Evolutionary conservation across 2,888 invertebrate species (phyloP).

Genomic region (Tiliacea citrago): DNA sequence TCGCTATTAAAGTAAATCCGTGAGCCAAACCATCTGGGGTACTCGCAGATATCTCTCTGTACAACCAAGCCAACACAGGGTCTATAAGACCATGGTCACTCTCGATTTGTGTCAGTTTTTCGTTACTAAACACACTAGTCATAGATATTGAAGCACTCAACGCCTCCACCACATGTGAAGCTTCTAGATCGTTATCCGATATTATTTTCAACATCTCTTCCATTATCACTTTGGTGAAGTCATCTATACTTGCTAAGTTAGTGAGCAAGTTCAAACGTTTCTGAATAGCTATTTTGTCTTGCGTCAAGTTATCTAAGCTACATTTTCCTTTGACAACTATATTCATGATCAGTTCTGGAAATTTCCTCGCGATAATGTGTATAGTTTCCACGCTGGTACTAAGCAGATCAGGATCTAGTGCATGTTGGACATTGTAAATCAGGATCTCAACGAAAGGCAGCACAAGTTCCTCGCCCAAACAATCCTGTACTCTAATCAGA

Average conservation of each 20-base stretch:
- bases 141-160: constrained; percentile 80
- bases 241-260: constrained; percentile 85
- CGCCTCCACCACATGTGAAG: constrained; percentile 80
- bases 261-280: constrained; percentile 86
- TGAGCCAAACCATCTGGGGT: constrained; percentile 73
- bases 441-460: constrained; percentile 89
- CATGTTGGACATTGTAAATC: constrained; percentile 85
- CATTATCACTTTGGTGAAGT: constrained; percentile 86
- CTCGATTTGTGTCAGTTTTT: constrained; percentile 84
- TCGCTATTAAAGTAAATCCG: constrained; percentile 80
- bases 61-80: constrained; percentile 81
- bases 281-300: constrained; percentile 77
- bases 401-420: constrained; percentile 83
- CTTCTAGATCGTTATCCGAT: constrained; percentile 71
- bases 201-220: constrained; percentile 85
- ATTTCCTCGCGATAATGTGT: constrained; percentile 87
- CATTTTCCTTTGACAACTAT: constrained; percentile 87
- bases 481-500: constrained; percentile 85
- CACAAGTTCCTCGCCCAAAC: constrained; percentile 86
- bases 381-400: constrained; percentile 87
- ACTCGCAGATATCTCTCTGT: constrained; percentile 74
- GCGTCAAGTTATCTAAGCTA: constrained; percentile 77
- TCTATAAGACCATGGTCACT: constrained; percentile 85
- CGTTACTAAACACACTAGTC: constrained; percentile 76
- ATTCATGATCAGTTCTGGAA: constrained; percentile 89